Evolutionary conservation across 2,888 invertebrate species (phyloP), one percentile per base, ranked within the genome.

Genomic region (Seira sanloemensis): DNA sequence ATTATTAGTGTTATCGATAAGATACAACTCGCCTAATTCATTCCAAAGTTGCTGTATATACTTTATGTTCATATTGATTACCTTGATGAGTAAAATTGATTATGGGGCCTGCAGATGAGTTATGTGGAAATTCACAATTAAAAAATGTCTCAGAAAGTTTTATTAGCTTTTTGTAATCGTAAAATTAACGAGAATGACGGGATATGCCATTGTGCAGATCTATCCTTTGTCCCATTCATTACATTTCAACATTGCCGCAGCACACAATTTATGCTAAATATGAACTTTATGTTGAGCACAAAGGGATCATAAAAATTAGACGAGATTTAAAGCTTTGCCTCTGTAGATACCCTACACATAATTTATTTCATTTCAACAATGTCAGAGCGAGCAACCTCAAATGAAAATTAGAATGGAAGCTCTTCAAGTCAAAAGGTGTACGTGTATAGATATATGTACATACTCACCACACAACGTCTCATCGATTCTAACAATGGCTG

Each of bases 31-130:
- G 4, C 12, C 12, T 12, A 37, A 37, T 37, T 37, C 5, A 37
- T 37, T 37, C 37, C 37, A 37, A 37, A 37, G 12, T 37, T 37
- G 37, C 37, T n/a, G n/a, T n/a, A n/a, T n/a, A n/a, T n/a, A n/a
- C n/a, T n/a, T n/a, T n/a, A n/a, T n/a, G n/a, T n/a, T n/a, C n/a
- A 68, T 69, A 68, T 69, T 62, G 71, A 71, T 78, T 78, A 78
- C 78, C 78, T 78, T 78, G 71, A 71, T 65, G 71, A 71, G 58
- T 58, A 77, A 18, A 27, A 16, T 27, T 78, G 58, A 71, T 65
- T 78, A 18, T n/a, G n/a, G n/a, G n/a, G n/a, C n/a, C 65, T 37
- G 54, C 37, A 37, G 37, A 12, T 37, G 5, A 37, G 37, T 7
- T 37, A 37, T 12, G 12, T 7, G 12, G 37, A 37, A 37, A 7